Evolutionary conservation across 1,140 invertebrate species (phyloP), one percentile per base, ranked within the genome.

Genomic region (Lanistes nyassanus): DNA sequence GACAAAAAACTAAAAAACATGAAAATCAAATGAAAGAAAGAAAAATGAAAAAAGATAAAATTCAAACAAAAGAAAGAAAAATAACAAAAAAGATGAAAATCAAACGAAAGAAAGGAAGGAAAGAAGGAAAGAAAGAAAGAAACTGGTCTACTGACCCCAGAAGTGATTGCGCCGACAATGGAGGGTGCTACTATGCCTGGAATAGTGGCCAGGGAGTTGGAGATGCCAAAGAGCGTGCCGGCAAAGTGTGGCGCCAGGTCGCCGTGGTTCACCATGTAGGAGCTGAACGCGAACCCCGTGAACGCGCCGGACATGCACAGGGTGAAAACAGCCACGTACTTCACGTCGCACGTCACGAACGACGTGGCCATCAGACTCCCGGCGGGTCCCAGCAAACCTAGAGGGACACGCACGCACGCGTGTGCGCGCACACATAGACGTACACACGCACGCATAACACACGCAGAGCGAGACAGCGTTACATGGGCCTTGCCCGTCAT

Each of bases 151-250:
- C 83, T 83, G 82, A 88, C 87, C 75, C 86, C 81, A 56, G 68
- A 66, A 1, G 95, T 94, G 39, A 97, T 92, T 70, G 92, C 92
- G 21, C 95, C 95, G 3, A 94, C 94, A 23, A 96, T 88, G 21
- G 93, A 91, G 0, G 95, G 95, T 83, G 94, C 95, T 2, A 97
- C 86, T 76, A 97, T 95, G n/a, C 95, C 96, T 34, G 95, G 95
- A 72, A 97, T 86, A 2, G 95, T 96, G 0, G 94, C 95, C 76
- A 96, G 90, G 0, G 94, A 96, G 86, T 97, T 96, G 1, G 94
- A 94, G 55, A 97, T 91, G 2, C 95, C 96, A 93, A 96, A 95
- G n/a, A 97, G 87, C 6, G 86, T 84, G 94, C 92, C 95, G 13
- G 95, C 95, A 71, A 83, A 99, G 66, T 96, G 79, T 13, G 86